Evolutionary conservation across 2,797 vertebrate species (phyloP).

Genomic region (Pantherophis vulpinus): DNA sequence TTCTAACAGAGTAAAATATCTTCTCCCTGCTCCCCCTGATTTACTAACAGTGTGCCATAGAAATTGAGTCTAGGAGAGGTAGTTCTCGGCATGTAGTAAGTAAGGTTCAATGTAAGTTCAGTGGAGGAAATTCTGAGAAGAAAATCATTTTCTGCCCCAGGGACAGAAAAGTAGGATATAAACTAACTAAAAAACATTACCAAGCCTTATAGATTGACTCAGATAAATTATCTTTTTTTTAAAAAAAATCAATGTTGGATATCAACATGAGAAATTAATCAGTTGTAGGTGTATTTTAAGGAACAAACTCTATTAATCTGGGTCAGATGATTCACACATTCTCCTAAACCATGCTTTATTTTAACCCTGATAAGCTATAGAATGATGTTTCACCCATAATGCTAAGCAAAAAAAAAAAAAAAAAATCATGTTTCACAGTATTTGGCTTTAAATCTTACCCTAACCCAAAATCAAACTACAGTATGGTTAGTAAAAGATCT

Average conservation of each 20-base stretch:
- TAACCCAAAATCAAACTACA: neutral
- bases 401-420: neutral
- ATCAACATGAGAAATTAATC: neutral
- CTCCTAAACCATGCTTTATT: neutral
- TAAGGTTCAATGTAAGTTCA: neutral
- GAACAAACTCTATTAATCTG: neutral
- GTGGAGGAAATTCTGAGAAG: neutral
- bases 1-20: no score
- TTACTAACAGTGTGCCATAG: neutral
- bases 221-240: neutral
- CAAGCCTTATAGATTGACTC: neutral
- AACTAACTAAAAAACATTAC: neutral
- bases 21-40: neutral
- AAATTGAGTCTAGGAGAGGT: neutral
- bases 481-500: neutral
- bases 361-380: neutral
- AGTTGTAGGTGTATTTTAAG: neutral
- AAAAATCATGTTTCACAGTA: neutral
- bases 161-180: neutral
- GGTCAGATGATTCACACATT: neutral
- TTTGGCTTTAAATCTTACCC: neutral
- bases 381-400: neutral
- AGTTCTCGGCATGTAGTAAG: neutral
- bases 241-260: neutral
- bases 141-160: neutral